Percentiles rank a stretch among this genome's conserved stretches.
Evolutionary conservation across 2,113 vertebrate species (phyloP).

Genomic region (Hippopotamus amphibius): DNA sequence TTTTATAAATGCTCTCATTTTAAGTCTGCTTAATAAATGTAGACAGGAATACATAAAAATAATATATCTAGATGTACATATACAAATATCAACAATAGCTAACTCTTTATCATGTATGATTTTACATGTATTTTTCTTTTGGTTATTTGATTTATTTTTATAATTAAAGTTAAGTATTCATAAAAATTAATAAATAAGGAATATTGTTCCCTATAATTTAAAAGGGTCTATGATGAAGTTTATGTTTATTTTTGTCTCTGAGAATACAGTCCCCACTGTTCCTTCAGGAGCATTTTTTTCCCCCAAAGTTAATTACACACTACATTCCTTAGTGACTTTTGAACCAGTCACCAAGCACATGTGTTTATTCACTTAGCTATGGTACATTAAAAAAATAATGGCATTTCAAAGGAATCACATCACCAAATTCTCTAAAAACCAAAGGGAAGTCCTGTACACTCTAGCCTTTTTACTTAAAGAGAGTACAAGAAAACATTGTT

Average conservation of each 20-base stretch:
- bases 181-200: neutral
- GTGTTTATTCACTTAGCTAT: neutral
- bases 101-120: neutral
- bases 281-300: neutral
- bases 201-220: neutral
- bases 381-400: neutral
- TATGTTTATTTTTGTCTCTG: neutral
- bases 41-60: neutral
- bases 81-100: neutral
- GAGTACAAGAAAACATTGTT: neutral
- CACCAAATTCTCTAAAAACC: neutral
- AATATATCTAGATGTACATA: neutral
- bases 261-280: neutral
- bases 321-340: neutral
- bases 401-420: neutral
- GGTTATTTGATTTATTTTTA: neutral
- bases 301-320: neutral
- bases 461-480: neutral
- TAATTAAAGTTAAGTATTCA: neutral
- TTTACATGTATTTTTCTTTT: neutral
- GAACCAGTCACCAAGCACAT: neutral
- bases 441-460: neutral
- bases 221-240: neutral
- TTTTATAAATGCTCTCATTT: neutral
- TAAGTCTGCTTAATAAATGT: neutral